Evolutionary conservation across 2,888 invertebrate genomes (phyloP).

Genomic region (Lottia scabra): DNA sequence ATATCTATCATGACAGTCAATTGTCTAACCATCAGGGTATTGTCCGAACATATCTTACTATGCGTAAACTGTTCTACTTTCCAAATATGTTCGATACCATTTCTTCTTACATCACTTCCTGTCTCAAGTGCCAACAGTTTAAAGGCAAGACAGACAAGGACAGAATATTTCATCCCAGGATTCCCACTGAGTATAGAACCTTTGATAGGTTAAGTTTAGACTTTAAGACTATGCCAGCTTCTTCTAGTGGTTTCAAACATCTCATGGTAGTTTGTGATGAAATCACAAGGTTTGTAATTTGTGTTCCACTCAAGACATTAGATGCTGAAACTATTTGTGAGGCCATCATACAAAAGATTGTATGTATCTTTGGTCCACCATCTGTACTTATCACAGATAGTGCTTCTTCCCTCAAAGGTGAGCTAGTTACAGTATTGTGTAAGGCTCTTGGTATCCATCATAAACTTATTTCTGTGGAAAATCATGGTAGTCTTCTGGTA

Average conservation of each 20-base stretch:
- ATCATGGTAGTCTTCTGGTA: background rate
- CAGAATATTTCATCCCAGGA: too few relatives aligned
- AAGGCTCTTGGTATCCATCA: background rate
- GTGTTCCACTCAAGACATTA: background rate
- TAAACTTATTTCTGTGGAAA: too few relatives aligned
- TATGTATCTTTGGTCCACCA: too few relatives aligned
- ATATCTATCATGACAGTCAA: background rate
- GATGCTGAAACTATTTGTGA: background rate
- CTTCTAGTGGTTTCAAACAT: background rate
- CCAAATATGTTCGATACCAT: background rate
- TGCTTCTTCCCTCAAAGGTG: background rate
- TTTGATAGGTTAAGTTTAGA: background rate
- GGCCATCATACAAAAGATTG: background rate
- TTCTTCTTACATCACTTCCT: background rate
- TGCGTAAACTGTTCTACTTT: background rate
- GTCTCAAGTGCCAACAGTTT: too few relatives aligned
- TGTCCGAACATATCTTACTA: background rate
- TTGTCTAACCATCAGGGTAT: background rate
- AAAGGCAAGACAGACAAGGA: too few relatives aligned
- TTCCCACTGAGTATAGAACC: too few relatives aligned
- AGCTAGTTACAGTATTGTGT: background rate
- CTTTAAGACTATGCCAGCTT: background rate
- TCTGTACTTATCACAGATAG: background rate
- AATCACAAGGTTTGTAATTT: too few relatives aligned
- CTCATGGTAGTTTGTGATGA: too few relatives aligned